These are phyloP conservation scores for Capitulum mitella DNA, from an alignment of 2,888 invertebrate genomes.

Conservation along the genomic window DNA sequence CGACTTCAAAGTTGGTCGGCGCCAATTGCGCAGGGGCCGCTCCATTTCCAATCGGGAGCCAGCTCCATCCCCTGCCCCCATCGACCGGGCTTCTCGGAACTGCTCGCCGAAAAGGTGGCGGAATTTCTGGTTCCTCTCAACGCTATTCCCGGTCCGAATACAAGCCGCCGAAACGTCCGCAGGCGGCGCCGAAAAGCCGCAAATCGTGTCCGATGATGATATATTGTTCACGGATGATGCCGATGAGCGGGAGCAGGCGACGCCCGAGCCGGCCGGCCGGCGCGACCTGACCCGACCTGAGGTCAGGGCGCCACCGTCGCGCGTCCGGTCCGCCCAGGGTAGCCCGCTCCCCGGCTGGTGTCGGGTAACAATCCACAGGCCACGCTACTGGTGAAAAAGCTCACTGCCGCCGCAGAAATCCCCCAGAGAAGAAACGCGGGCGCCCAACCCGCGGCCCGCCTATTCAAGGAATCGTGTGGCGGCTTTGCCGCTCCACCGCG, in stretches of 20 bases:
- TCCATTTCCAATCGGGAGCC: too few relatives aligned
- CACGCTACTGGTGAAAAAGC: constrained; percentile 15
- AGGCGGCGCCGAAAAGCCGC: neutral
- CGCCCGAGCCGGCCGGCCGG: neutral
- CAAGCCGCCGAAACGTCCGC: too few relatives aligned
- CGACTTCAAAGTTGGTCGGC: too few relatives aligned
- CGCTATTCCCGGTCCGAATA: neutral
- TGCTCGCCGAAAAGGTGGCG: too few relatives aligned
- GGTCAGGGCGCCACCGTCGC: neutral
- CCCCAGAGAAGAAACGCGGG: too few relatives aligned
- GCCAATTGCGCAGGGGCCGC: too few relatives aligned
- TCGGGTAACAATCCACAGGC: neutral
- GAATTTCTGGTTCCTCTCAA: too few relatives aligned
- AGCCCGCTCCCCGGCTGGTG: neutral
- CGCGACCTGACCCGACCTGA: neutral
- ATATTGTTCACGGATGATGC: constrained; percentile 5
- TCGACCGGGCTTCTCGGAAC: too few relatives aligned
- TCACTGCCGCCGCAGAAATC: neutral
- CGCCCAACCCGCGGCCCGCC: too few relatives aligned
- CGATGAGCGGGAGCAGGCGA: neutral
- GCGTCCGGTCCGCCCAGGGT: neutral
- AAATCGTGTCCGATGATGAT: neutral
- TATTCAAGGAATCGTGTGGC: too few relatives aligned
- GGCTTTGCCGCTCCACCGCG: too few relatives aligned
- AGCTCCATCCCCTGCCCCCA: too few relatives aligned